Conservation (phyloP, 2,888 invertebrate genomes). For the Trichogramma dendrolimi region DNA sequence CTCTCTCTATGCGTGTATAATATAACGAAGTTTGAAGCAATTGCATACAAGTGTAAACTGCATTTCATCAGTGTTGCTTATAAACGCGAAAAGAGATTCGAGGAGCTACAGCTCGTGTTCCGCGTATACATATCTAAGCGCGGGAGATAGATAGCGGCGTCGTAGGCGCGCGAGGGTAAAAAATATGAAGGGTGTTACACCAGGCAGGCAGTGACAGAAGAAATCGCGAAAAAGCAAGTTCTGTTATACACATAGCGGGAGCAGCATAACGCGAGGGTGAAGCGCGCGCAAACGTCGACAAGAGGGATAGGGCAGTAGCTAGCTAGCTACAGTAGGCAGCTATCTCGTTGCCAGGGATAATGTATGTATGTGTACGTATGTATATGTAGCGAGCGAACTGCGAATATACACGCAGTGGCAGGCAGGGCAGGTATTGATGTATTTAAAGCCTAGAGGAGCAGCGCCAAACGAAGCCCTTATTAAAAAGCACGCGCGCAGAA, state of each 20-base stretch:
- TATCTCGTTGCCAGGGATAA: conserved; percentile 52
- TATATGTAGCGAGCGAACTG: too few relatives aligned
- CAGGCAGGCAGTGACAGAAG: too few relatives aligned
- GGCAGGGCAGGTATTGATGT: conserved; percentile 49
- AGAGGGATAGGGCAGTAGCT: too few relatives aligned
- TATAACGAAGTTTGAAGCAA: conserved; percentile 19
- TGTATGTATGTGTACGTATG: conserved; percentile 36
- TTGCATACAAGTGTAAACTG: conserved; percentile 22
- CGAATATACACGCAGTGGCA: background rate
- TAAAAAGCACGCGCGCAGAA: conserved; percentile 45
- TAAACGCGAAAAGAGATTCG: conserved; percentile 24
- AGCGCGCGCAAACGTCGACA: too few relatives aligned
- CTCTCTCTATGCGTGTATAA: background rate
- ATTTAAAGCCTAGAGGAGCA: conserved; percentile 52
- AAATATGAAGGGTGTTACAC: conserved; percentile 39
- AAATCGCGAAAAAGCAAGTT: too few relatives aligned
- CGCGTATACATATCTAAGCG: conserved; percentile 5
- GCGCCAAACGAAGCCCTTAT: conserved; percentile 53
- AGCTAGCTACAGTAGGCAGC: too few relatives aligned
- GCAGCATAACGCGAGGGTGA: conserved; percentile 36
- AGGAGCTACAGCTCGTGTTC: conserved; percentile 15
- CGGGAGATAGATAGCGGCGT: conserved; percentile 29
- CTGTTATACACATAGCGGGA: conserved; percentile 27
- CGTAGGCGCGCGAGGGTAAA: conserved; percentile 51
- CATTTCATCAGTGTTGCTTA: conserved; percentile 20